Evolutionary conservation across 2,888 invertebrate species (phyloP).

Genomic region (Magallana nippona): DNA sequence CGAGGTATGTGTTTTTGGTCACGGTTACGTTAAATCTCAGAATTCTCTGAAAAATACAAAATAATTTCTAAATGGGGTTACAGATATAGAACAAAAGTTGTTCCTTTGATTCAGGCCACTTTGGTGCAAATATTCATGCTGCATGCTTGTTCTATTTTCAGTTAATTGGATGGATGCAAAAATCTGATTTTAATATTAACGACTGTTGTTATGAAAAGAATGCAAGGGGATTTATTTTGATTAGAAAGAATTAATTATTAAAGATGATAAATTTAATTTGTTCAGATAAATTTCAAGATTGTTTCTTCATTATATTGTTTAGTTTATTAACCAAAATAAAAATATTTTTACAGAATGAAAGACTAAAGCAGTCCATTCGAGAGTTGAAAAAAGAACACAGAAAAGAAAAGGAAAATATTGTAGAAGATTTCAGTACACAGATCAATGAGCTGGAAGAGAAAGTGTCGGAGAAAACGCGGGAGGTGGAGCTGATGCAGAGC

Average conservation of each 20-base stretch:
- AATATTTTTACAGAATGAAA: slow-evolving; percentile 69
- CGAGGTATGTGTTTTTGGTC: slow-evolving; percentile 57
- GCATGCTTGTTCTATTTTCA: too few species aligned
- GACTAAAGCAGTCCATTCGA: slow-evolving; percentile 73
- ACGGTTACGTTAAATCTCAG: not conserved
- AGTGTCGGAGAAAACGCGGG: slow-evolving; percentile 74
- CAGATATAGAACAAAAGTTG: too few species aligned
- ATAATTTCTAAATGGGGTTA: not conserved
- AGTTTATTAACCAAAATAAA: not conserved
- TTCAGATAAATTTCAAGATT: too few species aligned
- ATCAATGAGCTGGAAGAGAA: slow-evolving; percentile 76
- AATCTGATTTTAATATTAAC: too few species aligned
- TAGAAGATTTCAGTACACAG: slow-evolving; percentile 78
- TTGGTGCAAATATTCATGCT: too few species aligned
- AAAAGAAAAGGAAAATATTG: slow-evolving; percentile 76
- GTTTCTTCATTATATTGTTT: too few species aligned
- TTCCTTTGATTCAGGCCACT: too few species aligned
- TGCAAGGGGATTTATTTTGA: too few species aligned
- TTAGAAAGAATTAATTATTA: too few species aligned
- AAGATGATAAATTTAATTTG: too few species aligned
- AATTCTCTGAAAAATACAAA: not conserved
- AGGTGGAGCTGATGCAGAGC: slow-evolving; percentile 77
- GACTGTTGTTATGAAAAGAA: too few species aligned
- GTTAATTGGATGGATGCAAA: too few species aligned
- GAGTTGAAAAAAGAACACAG: slow-evolving; percentile 75